A percentile compares a stretch with the other conserved stretches of the same genome.
phyloP scores from a whole-genome alignment of 2,888 invertebrate genomes.

The Nemapogon koenigi region DNA sequence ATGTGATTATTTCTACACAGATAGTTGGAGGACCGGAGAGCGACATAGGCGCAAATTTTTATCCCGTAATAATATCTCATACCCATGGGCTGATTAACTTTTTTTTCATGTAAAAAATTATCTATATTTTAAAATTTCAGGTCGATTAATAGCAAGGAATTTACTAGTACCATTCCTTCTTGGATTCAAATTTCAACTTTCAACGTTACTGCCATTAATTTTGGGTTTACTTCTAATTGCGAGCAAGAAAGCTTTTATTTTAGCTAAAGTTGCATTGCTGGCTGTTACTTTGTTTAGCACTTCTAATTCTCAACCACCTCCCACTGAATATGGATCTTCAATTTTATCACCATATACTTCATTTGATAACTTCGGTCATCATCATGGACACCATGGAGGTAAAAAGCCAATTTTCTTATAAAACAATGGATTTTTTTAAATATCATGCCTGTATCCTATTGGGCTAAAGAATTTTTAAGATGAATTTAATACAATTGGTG shows the following conservation, averaged over 20 bases:
- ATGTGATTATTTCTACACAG: no score
- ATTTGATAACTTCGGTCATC: slow-evolving; percentile 32
- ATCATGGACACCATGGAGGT: slow-evolving; percentile 36
- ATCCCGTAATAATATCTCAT: no score
- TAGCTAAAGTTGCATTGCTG: slow-evolving; percentile 77
- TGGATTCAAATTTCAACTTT: slow-evolving; percentile 81
- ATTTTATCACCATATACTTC: slow-evolving; percentile 38
- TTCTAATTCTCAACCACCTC: slow-evolving; percentile 41
- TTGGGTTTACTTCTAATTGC: slow-evolving; percentile 74
- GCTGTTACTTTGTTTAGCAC: slow-evolving; percentile 73
- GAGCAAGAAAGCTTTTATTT: slow-evolving; percentile 77
- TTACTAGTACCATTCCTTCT: slow-evolving; percentile 79
- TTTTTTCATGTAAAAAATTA: no score
- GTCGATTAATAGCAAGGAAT: slow-evolving; percentile 72
- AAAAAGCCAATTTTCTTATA: no score
- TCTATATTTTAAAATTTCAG: no score
- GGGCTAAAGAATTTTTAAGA: no score
- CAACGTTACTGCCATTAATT: slow-evolving; percentile 75
- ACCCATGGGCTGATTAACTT: no score
- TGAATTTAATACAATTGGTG: no score
- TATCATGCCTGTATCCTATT: no score
- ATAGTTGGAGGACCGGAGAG: no score
- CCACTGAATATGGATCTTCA: slow-evolving; percentile 30
- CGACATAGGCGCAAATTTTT: no score
- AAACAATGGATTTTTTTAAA: no score